Conservation (phyloP, 2,888 invertebrate genomes). For the Ectemnius cavifrons region DNA sequence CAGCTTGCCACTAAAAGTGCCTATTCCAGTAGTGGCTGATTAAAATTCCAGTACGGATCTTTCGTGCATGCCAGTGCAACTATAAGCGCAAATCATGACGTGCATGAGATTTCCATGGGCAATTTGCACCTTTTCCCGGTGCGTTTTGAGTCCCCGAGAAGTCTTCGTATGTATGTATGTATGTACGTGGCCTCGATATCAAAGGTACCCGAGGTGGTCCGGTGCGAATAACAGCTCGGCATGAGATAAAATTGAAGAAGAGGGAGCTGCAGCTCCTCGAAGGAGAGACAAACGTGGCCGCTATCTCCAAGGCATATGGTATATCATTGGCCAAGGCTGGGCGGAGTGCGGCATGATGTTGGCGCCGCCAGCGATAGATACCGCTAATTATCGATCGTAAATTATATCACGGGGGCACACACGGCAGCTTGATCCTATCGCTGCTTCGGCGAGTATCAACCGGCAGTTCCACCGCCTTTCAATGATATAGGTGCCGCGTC, state of each 20-base stretch:
- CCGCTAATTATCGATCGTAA: conserved; percentile 79
- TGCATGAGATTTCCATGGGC: conserved; percentile 11
- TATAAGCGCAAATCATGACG: conserved; percentile 1
- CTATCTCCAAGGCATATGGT: conserved; percentile 54
- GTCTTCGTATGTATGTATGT: not conserved
- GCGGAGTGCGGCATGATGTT: conserved; percentile 67
- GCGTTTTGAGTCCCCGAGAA: conserved; percentile 10
- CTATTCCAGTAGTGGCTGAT: not conserved
- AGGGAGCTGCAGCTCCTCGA: not conserved
- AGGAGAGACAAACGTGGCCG: conserved; percentile 16
- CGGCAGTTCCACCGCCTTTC: conserved; percentile 57
- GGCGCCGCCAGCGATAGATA: conserved; percentile 78
- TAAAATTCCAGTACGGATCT: not conserved
- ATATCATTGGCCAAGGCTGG: conserved; percentile 71
- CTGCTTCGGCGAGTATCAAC: conserved; percentile 51
- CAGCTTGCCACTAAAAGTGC: no score
- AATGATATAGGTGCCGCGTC: conserved; percentile 61
- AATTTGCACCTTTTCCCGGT: conserved; percentile 22
- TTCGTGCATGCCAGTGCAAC: not conserved
- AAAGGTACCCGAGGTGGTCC: conserved; percentile 37
- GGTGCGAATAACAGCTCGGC: not conserved
- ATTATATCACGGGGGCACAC: conserved; percentile 70
- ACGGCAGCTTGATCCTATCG: conserved; percentile 73
- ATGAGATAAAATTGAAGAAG: no score
- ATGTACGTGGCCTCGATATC: not conserved